Evolutionary conservation across 2,888 invertebrate genomes (phyloP).

Genomic region (Leucoptera coffeella): DNA sequence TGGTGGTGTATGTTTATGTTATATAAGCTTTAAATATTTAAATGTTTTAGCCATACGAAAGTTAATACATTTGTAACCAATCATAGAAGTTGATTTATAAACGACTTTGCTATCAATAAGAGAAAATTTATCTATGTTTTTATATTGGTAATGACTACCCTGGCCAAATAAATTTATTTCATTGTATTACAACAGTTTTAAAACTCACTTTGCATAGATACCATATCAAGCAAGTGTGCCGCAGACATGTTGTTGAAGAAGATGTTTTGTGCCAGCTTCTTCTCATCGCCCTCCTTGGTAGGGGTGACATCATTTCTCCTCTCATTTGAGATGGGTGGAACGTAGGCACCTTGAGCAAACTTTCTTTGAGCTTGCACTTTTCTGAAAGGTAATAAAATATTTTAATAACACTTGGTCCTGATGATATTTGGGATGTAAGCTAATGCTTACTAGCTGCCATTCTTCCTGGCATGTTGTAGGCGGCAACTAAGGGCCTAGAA

Average conservation of each 20-base stretch:
- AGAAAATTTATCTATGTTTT: background rate
- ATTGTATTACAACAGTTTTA: background rate
- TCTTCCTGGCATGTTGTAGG: too few species aligned
- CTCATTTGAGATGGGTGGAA: constrained; percentile 9
- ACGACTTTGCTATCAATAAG: too few species aligned
- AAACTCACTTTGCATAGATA: constrained; percentile 13
- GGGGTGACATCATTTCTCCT: background rate
- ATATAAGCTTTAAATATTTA: too few species aligned
- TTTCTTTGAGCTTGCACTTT: constrained; percentile 19
- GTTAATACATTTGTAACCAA: too few species aligned
- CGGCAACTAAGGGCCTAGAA: too few species aligned
- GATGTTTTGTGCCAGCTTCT: background rate
- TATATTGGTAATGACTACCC: background rate
- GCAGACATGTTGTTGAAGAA: constrained; percentile 8
- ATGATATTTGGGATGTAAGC: too few species aligned
- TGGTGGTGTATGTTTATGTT: too few species aligned
- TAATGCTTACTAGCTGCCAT: too few species aligned
- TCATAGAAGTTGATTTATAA: too few species aligned
- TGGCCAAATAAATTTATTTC: background rate
- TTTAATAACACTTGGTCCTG: too few species aligned
- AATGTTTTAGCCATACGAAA: too few species aligned
- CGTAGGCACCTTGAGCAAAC: constrained; percentile 18
- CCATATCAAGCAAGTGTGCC: constrained; percentile 10
- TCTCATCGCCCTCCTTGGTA: background rate
- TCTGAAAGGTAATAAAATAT: too few species aligned